These are phyloP conservation scores for Chaenocephalus aceratus DNA, from an alignment of 2,113 vertebrate genomes.

Conservation along the genomic window DNA sequence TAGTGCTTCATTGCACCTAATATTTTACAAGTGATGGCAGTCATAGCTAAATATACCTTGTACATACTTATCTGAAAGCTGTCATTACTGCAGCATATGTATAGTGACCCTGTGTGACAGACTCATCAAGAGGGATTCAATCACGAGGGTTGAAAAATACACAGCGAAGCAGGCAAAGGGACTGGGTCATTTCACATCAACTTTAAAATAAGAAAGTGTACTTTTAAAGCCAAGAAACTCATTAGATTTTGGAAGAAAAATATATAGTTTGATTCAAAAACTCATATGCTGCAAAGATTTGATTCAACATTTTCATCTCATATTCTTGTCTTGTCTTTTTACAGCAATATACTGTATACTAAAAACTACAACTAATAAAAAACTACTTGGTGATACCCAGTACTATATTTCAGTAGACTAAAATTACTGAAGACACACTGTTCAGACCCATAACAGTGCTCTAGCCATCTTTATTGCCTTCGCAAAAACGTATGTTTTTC, in stretches of 20 bases:
- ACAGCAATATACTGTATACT: slow-evolving; percentile 39
- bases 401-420: slow-evolving; percentile 35
- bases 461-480: slow-evolving; percentile 50
- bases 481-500: slow-evolving; percentile 50
- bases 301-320: slow-evolving; percentile 55
- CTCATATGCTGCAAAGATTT: slow-evolving; percentile 57
- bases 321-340: slow-evolving; percentile 17
- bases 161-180: neutral
- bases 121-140: slow-evolving; percentile 60
- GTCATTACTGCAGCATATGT: slow-evolving; percentile 64
- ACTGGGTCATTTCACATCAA: slow-evolving; percentile 36
- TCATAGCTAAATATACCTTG: slow-evolving; percentile 67
- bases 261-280: slow-evolving; percentile 60
- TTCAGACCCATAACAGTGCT: slow-evolving; percentile 54
- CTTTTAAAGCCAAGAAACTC: slow-evolving; percentile 57
- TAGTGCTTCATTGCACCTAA: slow-evolving; percentile 70
- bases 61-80: slow-evolving; percentile 58
- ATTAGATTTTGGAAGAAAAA: slow-evolving; percentile 40
- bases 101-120: slow-evolving; percentile 53
- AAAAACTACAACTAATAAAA: slow-evolving; percentile 57
- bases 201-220: slow-evolving; percentile 29
- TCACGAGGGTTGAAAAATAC: slow-evolving; percentile 38
- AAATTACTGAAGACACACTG: slow-evolving; percentile 62
- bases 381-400: slow-evolving; percentile 15
- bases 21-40: slow-evolving; percentile 60